Evolutionary conservation across 53 echinoderm and acorn worm species (phyloP).

Genomic region (Pentamera pediparva): DNA sequence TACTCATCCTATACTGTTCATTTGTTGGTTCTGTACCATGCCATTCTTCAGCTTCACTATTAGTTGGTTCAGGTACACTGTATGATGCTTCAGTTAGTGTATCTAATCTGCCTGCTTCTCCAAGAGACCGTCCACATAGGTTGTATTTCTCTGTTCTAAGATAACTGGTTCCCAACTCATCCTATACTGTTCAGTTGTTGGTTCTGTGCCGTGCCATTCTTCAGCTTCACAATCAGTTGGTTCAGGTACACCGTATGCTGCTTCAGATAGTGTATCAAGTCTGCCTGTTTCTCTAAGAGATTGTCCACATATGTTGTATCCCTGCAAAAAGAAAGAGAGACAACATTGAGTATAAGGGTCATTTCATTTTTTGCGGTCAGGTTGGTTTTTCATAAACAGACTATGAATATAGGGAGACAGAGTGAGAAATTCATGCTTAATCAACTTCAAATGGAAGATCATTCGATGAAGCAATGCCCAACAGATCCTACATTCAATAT

Average conservation of each 20-base stretch:
- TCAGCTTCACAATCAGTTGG: slow-evolving; percentile 58
- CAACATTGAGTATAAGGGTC: not conserved
- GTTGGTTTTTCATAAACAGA: too few relatives aligned
- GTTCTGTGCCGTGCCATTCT: slow-evolving; percentile 40
- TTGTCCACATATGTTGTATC: slow-evolving; percentile 73
- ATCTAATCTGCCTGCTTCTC: slow-evolving; percentile 94
- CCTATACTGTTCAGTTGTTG: slow-evolving; percentile 44
- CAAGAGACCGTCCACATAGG: too few relatives aligned
- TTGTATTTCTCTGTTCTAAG: too few relatives aligned
- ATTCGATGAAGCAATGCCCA: too few relatives aligned
- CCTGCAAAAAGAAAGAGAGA: slow-evolving; percentile 35
- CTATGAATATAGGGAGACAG: too few relatives aligned
- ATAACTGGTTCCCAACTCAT: too few relatives aligned
- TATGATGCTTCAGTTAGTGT: slow-evolving; percentile 69
- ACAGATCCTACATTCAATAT: too few relatives aligned
- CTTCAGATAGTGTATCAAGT: slow-evolving; percentile 88
- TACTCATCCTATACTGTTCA: slow-evolving; percentile 37
- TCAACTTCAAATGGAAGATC: too few relatives aligned
- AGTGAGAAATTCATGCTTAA: too few relatives aligned
- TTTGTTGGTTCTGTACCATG: slow-evolving; percentile 30
- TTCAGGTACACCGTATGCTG: slow-evolving; percentile 79
- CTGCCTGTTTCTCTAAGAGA: slow-evolving; percentile 84
- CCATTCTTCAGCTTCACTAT: slow-evolving; percentile 38
- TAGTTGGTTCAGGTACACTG: slow-evolving; percentile 63
- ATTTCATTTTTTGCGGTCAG: too few relatives aligned